Evolutionary conservation across 2,888 invertebrate species (phyloP), one percentile per base, ranked within the genome.

Genomic region (Idaea dimidiata): DNA sequence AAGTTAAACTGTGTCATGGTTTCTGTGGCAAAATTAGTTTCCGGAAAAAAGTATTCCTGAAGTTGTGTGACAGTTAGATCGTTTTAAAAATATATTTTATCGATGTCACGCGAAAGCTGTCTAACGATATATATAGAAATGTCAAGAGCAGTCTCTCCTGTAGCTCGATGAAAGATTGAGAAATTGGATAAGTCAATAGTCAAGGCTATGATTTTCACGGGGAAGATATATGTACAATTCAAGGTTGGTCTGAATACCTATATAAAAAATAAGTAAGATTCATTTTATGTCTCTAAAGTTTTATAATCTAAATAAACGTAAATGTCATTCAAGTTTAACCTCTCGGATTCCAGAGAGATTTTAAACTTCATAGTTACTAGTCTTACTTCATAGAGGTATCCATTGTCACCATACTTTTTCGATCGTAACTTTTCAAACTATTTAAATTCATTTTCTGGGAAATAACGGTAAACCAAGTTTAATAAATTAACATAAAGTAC

Each of bases 151-250:
- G 54, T 43, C 63, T 62, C 16, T n/a, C 58, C 60, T 67, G 64
- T 69, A 69, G 64, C 59, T 54, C 58, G 69, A 67, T 62, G 66
- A 69, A 66, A 65, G 66, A 67, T 67, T 64, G 59, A 69, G 14
- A 43, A 43, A 62, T 69, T 63, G 68, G 60, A 54, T 54, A 8
- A 14, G 43, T 43, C 43, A 43, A 43, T 7, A 14, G 43, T 43
- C 43, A 43, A 43, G 43, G 54, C 61, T 62, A 62, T 59, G 43
- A 7, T 24, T 60, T 17, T 65, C 43, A 54, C 57, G 57, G 54
- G 54, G 57, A 59, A 62, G 57, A 59, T 56, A 5, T n/a, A n/a
- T n/a, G n/a, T n/a, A n/a, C 31, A 59, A 8, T 14, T 43, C 43
- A 5, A 24, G 24, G 24, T 24, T 24, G 24, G 5, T 24, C 5